Evolutionary conservation across 2,888 invertebrate species (phyloP), one percentile per base, ranked within the genome.

Genomic region (Ophioninae sp.): DNA sequence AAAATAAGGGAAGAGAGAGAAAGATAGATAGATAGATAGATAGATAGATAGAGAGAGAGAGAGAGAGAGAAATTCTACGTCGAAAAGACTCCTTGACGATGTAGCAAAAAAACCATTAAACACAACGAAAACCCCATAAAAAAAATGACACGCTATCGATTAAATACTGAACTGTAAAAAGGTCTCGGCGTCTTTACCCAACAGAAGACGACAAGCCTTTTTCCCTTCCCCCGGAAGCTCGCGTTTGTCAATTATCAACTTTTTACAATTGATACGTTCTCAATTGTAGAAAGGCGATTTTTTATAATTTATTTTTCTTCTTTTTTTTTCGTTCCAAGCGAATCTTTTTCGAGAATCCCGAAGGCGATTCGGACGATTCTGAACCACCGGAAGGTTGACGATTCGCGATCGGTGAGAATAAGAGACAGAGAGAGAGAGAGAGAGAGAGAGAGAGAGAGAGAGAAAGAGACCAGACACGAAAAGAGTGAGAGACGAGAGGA

Each of bases 31-130:
- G 39, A 41, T 23, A 58, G 37, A 58, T n/a, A 58, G 37, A 30
- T 6, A 20, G 41, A 13, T 37, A 56, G 56, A 56, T 39, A 44
- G 58, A 68, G 9, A 61, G 76, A 68, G 30, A 8, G 20, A 23
- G 58, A 68, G 9, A 61, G 76, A 68, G 30, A 8, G 20, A 56
- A 51, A 75, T 37, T 2, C 30, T 58, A 20, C n/a, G 30, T 68
- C 59, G 65, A 44, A 68, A 61, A 73, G 76, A 79, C 63, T 76
- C 68, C 41, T 63, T 56, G 10, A 56, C 22, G 68, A 68, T 67
- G 73, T 58, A 73, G 67, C 71, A 69, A 30, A 59, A 68, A 61
- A 51, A 74, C 51, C 39, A 10, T 78, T 61, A 22, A 7, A 3
- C 56, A 39, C 58, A 22, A 8, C 56, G 37, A 39, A 44, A 67